Conservation (phyloP, 2,888 invertebrate genomes). For the Lucinisca nassula region DNA sequence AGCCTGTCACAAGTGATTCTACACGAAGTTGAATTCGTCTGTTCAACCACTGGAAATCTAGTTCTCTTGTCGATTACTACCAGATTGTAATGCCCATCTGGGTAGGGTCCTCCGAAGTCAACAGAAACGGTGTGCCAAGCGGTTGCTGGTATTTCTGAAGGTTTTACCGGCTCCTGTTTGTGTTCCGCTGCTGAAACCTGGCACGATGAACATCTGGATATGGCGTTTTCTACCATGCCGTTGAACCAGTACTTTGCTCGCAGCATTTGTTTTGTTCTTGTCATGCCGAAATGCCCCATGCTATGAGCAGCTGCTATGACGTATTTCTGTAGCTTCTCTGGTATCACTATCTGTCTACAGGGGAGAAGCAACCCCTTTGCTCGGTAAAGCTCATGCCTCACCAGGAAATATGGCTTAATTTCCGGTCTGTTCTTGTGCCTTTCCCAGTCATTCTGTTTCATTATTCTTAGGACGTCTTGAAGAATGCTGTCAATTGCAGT, state of each 20-base stretch:
- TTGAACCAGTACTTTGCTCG: too few species aligned
- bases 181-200: too few species aligned
- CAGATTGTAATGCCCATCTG: too few species aligned
- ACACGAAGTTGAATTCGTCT: constrained; percentile 11
- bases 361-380: too few species aligned
- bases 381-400: constrained; percentile 31
- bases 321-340: too few species aligned
- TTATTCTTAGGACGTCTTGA: too few species aligned
- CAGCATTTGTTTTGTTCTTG: constrained; percentile 40
- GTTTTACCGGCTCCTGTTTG: constrained; percentile 32
- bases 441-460: constrained; percentile 13
- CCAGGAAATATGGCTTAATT: constrained; percentile 19
- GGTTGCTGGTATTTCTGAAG: constrained; percentile 23
- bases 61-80: constrained; percentile 23
- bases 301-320: too few species aligned
- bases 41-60: constrained; percentile 21
- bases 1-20: too few species aligned
- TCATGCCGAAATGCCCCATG: constrained; percentile 3
- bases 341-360: too few species aligned
- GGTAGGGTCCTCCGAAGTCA: constrained; percentile 39
- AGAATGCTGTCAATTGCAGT: neutral
- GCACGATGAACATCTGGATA: constrained; percentile 35
- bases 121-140: constrained; percentile 28
- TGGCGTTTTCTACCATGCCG: too few species aligned
- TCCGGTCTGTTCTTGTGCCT: neutral